Conservation (phyloP, 2,113 vertebrate species). For the Speoplatyrhinus poulsoni region DNA sequence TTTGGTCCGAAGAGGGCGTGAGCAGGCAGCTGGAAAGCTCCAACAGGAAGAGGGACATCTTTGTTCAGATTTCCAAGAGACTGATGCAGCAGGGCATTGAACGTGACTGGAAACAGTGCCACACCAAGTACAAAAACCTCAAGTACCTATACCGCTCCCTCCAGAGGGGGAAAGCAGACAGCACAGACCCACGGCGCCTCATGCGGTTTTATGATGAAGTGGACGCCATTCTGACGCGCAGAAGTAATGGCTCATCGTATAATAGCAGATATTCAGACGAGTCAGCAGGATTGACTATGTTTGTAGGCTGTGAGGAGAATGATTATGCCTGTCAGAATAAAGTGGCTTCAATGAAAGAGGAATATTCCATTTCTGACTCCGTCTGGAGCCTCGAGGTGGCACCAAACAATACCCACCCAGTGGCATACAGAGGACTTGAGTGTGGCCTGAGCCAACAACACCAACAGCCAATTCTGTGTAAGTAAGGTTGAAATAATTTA, state of each 20-base stretch:
- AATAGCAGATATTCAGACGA: conserved; percentile 24
- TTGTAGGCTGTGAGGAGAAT: conserved; percentile 38
- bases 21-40: conserved; percentile 84
- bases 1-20: conserved; percentile 84
- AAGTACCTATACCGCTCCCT: conserved; percentile 87
- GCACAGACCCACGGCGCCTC: conserved; percentile 73
- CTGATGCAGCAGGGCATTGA: conserved; percentile 83
- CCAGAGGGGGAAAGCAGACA: conserved; percentile 79
- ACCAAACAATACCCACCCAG: conserved; percentile 4
- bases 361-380: conserved; percentile 2
- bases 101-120: conserved; percentile 89
- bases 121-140: conserved; percentile 88
- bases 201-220: conserved; percentile 88
- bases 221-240: conserved; percentile 80
- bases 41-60: conserved; percentile 88
- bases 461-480: conserved; percentile 35
- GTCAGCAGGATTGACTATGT: background rate
- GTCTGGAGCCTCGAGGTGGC: conserved; percentile 9
- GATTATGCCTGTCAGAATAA: conserved; percentile 6
- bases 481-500: conserved; percentile 42
- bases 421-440: background rate
- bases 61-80: conserved; percentile 84
- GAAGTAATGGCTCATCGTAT: conserved; percentile 9
- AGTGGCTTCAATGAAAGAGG: background rate
- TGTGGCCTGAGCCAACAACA: conserved; percentile 24